These are phyloP conservation scores for Gymnosoma rotundatum DNA, from an alignment of 2,888 invertebrate species.

Conservation along the genomic window DNA sequence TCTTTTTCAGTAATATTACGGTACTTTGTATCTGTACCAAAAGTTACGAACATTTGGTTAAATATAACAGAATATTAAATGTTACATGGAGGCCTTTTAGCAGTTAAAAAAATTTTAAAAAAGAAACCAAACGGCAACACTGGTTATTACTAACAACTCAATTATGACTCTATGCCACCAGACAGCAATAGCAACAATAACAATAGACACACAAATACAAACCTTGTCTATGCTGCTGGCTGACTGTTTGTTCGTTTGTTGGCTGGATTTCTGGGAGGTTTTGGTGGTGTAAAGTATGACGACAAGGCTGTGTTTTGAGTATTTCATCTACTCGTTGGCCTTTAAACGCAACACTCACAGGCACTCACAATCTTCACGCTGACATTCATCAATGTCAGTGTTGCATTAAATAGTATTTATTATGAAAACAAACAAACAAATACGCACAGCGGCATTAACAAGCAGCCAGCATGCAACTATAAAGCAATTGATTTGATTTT, in stretches of 20 bases:
- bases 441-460: slow-evolving; percentile 46
- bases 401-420: slow-evolving; percentile 64
- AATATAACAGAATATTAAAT: no score
- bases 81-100: no score
- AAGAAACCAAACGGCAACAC: no score
- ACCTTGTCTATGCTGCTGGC: neutral
- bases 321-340: slow-evolving; percentile 62
- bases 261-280: slow-evolving; percentile 17
- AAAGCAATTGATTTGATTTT: slow-evolving; percentile 4
- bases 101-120: no score
- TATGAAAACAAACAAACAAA: slow-evolving; percentile 54
- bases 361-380: slow-evolving; percentile 48
- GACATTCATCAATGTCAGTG: slow-evolving; percentile 77
- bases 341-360: slow-evolving; percentile 51
- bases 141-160: slow-evolving; percentile 12
- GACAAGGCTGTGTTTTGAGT: slow-evolving; percentile 34
- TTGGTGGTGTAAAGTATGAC: slow-evolving; percentile 24
- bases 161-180: slow-evolving; percentile 36
- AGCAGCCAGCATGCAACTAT: slow-evolving; percentile 47
- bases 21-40: no score
- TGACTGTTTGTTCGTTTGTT: neutral
- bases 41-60: no score
- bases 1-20: no score
- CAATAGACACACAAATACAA: neutral
- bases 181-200: slow-evolving; percentile 15